Evolutionary conservation across 2,888 invertebrate species (phyloP).

Genomic region (Hydrotaea diabolus): DNA sequence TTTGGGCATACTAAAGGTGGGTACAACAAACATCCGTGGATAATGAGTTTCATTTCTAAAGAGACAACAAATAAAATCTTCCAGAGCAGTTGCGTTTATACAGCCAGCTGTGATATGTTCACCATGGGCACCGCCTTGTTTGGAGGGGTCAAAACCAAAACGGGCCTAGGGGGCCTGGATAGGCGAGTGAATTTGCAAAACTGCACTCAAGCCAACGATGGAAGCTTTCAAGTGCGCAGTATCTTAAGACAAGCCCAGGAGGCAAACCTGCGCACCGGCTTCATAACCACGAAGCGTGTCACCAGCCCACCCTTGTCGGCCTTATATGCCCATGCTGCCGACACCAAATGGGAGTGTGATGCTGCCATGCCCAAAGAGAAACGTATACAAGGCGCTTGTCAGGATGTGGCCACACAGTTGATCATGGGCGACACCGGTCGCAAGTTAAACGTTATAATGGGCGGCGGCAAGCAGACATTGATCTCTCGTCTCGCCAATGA

Average conservation of each 20-base stretch:
- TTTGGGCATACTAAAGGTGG: slow-evolving; percentile 89
- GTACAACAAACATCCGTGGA: background rate
- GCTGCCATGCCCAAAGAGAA: slow-evolving; percentile 82
- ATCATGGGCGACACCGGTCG: slow-evolving; percentile 88
- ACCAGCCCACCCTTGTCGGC: slow-evolving; percentile 92
- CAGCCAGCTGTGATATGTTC: slow-evolving; percentile 91
- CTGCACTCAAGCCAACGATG: slow-evolving; percentile 83
- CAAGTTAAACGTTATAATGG: slow-evolving; percentile 83
- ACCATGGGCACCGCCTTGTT: slow-evolving; percentile 91
- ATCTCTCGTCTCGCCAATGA: slow-evolving; percentile 82
- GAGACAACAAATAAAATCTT: background rate
- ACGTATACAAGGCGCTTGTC: slow-evolving; percentile 82
- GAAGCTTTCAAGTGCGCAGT: slow-evolving; percentile 83
- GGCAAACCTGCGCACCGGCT: slow-evolving; percentile 88
- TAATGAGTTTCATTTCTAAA: background rate
- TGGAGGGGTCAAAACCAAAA: slow-evolving; percentile 89
- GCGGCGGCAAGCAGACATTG: slow-evolving; percentile 89
- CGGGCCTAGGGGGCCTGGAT: slow-evolving; percentile 87
- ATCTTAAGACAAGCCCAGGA: slow-evolving; percentile 87
- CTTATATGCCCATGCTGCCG: slow-evolving; percentile 87
- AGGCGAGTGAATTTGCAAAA: slow-evolving; percentile 83
- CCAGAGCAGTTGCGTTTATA: slow-evolving; percentile 91
- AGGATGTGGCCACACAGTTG: slow-evolving; percentile 91
- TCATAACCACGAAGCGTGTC: slow-evolving; percentile 92
- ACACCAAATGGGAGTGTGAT: slow-evolving; percentile 92